Conservation (phyloP, 1,140 invertebrate genomes). For the Trichonephila inaurata region DNA sequence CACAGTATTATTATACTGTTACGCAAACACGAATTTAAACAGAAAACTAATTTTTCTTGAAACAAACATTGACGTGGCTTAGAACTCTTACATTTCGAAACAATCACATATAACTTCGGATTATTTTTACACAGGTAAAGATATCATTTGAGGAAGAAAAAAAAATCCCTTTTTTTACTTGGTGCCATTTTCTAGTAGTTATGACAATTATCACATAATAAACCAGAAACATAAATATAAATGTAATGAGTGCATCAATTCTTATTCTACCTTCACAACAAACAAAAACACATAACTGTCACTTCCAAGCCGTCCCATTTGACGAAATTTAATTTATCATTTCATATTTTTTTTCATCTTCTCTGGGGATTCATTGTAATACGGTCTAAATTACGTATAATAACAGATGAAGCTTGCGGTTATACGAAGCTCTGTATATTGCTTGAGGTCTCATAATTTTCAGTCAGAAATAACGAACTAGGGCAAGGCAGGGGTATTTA, state of each 20-base stretch:
- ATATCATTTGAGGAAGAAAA: too few relatives aligned
- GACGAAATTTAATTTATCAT: background rate
- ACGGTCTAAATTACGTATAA: background rate
- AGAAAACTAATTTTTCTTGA: too few relatives aligned
- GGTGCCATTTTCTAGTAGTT: too few relatives aligned
- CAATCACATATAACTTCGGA: too few relatives aligned
- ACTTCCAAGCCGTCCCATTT: background rate
- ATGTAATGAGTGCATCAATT: background rate
- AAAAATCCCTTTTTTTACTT: too few relatives aligned
- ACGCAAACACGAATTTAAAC: too few relatives aligned
- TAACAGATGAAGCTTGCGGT: background rate
- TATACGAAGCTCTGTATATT: background rate
- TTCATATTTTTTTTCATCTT: background rate
- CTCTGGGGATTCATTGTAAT: background rate
- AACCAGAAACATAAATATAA: background rate
- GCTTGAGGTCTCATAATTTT: background rate
- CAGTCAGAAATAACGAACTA: background rate
- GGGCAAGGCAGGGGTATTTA: background rate
- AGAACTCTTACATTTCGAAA: too few relatives aligned
- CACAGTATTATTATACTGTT: too few relatives aligned
- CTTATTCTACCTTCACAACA: background rate
- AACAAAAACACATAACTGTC: background rate
- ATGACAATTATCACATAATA: too few relatives aligned
- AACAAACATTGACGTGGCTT: too few relatives aligned
- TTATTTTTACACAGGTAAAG: too few relatives aligned